These are phyloP conservation scores for Perca flavescens DNA, from an alignment of 2,113 vertebrate genomes.

Conservation along the genomic window DNA sequence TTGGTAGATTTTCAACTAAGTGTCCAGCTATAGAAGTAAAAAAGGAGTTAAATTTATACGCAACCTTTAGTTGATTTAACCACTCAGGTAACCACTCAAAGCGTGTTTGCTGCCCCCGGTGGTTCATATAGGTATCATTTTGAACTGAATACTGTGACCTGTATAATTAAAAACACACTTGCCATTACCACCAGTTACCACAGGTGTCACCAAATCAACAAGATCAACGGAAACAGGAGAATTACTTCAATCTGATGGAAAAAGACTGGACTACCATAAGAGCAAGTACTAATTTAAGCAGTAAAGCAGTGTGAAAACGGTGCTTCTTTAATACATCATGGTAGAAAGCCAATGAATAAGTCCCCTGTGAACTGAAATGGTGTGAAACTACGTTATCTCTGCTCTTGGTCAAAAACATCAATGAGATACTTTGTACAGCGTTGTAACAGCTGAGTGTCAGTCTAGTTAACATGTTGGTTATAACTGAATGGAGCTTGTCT, in stretches of 20 bases:
- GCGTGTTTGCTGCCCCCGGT: not conserved
- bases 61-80: no score
- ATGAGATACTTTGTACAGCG: slow-evolving; percentile 18
- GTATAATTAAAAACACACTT: not conserved
- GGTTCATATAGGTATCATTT: not conserved
- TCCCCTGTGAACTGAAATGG: not conserved
- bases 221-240: not conserved
- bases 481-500: slow-evolving; percentile 10
- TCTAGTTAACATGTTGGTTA: not conserved
- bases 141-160: not conserved
- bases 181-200: not conserved
- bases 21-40: no score
- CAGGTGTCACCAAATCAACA: slow-evolving; percentile 3
- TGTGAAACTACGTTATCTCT: not conserved
- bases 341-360: not conserved
- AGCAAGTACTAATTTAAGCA: not conserved
- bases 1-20: no score
- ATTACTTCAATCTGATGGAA: not conserved
- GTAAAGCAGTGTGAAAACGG: not conserved
- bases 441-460: not conserved
- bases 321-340: not conserved
- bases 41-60: no score
- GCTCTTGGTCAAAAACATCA: not conserved
- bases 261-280: not conserved
- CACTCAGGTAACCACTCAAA: no score